Conservation (phyloP, 2,797 vertebrate genomes). For the Telmatherina bonti region DNA sequence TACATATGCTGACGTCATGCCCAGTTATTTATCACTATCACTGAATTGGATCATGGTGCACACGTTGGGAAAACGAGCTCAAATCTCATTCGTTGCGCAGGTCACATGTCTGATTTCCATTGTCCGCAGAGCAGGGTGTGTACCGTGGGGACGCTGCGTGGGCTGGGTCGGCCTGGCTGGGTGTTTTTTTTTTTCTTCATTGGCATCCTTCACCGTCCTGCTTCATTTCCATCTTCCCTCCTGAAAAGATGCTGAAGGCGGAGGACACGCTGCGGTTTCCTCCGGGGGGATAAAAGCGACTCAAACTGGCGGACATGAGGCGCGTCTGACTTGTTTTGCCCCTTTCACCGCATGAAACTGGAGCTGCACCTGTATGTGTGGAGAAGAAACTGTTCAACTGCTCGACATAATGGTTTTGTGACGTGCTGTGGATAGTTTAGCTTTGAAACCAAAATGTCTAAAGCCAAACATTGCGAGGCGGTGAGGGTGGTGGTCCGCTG, state of each 20-base stretch:
- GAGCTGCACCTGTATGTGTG: slow-evolving; percentile 34
- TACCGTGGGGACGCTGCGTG: slow-evolving; percentile 62
- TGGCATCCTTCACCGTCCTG: slow-evolving; percentile 38
- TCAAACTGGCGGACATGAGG: slow-evolving; percentile 13
- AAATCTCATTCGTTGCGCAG: slow-evolving; percentile 50
- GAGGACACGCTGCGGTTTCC: slow-evolving; percentile 35
- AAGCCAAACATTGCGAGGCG: slow-evolving; percentile 87
- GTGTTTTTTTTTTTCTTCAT: slow-evolving; percentile 19
- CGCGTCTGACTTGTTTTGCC: slow-evolving; percentile 25
- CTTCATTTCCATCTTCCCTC: neutral
- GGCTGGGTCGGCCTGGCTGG: slow-evolving; percentile 42
- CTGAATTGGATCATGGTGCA: slow-evolving; percentile 12
- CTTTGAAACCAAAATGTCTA: slow-evolving; percentile 76
- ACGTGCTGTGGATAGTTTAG: slow-evolving; percentile 13
- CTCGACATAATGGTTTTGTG: slow-evolving; percentile 19
- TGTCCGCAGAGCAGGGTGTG: slow-evolving; percentile 86
- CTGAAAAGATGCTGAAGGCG: slow-evolving; percentile 43
- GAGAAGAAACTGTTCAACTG: slow-evolving; percentile 27
- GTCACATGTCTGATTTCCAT: slow-evolving; percentile 77
- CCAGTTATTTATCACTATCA: neutral
- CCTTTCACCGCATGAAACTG: slow-evolving; percentile 2
- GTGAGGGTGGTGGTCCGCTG: slow-evolving; percentile 96
- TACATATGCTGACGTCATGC: neutral
- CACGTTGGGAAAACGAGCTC: slow-evolving; percentile 18
- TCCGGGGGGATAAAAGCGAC: slow-evolving; percentile 6